A percentile compares a stretch with the other conserved stretches of the same genome.
Conservation (phyloP, 2,113 vertebrate species). For the Myanophis thanlyinensis region DNA sequence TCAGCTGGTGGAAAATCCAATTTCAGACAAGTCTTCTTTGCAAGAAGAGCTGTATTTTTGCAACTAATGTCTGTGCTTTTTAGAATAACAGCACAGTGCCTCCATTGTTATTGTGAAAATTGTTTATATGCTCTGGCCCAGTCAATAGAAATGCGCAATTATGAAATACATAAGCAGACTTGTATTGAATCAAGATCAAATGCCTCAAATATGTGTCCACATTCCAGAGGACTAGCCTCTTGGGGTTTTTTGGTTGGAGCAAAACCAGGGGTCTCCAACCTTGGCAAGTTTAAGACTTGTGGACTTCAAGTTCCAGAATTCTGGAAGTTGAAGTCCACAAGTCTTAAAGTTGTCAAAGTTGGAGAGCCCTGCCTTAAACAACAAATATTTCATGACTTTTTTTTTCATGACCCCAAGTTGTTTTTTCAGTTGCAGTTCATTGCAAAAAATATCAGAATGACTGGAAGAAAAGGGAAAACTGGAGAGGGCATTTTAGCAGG, state of each 20-base stretch:
- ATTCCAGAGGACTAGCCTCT: background rate
- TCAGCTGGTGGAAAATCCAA: background rate
- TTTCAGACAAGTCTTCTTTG: slow-evolving; percentile 12
- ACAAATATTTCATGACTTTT: background rate
- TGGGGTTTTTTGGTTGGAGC: background rate
- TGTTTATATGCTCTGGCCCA: background rate
- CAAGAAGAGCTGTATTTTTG: slow-evolving; percentile 5
- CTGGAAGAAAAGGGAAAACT: background rate
- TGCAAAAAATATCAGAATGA: background rate
- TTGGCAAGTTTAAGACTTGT: no score
- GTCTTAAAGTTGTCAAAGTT: no score
- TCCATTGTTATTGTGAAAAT: slow-evolving; percentile 35
- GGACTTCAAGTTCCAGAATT: no score
- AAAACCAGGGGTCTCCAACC: no score
- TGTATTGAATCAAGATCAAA: background rate
- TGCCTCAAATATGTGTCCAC: background rate
- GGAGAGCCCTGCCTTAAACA: no score
- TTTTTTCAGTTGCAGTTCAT: background rate
- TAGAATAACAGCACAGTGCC: background rate
- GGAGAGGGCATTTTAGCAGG: background rate
- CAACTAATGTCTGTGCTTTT: slow-evolving; percentile 13
- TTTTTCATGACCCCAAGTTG: no score
- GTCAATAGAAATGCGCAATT: slow-evolving; percentile 13
- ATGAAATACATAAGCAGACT: background rate
- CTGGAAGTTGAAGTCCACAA: no score